These are phyloP conservation scores for Stegophylla sp. DNA, from an alignment of 2,888 invertebrate genomes.

Conservation along the genomic window DNA sequence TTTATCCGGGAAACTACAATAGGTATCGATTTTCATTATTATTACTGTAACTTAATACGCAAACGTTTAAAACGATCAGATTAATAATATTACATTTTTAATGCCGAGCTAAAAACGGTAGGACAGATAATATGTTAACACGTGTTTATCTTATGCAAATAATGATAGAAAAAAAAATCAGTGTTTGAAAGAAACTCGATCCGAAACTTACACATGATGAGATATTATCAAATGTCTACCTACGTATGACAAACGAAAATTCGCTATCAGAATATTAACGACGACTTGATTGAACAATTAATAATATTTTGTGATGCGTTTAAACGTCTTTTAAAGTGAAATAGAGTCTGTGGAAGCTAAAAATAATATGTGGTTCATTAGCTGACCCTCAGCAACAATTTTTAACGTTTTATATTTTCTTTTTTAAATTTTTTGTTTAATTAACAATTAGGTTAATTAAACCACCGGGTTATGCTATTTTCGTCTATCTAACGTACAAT, in stretches of 20 bases:
- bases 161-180: neutral
- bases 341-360: too few species aligned
- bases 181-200: neutral
- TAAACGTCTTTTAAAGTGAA: neutral
- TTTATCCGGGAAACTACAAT: neutral
- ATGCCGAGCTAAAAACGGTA: neutral
- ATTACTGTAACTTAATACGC: constrained; percentile 7
- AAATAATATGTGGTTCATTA: too few species aligned
- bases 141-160: constrained; percentile 4
- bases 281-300: neutral
- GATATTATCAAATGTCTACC: constrained; percentile 24
- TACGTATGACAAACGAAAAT: constrained; percentile 22
- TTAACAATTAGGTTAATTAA: too few species aligned
- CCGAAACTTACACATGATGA: constrained; percentile 4
- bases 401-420: too few species aligned
- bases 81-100: neutral
- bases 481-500: too few species aligned
- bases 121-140: constrained; percentile 19
- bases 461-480: too few species aligned
- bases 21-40: constrained; percentile 37
- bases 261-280: too few species aligned
- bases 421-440: too few species aligned
- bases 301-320: neutral
- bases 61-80: constrained; percentile 19
- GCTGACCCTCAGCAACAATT: too few species aligned